phyloP scores from a whole-genome alignment of 2,888 invertebrate species.

The Slavum lentiscoides region DNA sequence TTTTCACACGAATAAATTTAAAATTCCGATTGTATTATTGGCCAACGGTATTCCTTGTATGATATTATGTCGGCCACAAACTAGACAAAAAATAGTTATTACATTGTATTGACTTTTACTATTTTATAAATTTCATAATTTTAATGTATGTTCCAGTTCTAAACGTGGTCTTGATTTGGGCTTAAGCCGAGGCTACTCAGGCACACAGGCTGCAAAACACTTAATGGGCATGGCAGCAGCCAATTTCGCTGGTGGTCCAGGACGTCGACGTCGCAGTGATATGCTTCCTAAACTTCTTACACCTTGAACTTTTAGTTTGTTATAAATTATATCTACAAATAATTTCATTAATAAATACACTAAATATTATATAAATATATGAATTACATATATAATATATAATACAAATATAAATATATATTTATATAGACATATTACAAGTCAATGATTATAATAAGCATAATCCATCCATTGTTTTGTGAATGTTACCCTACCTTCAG shows the following conservation, averaged over 20 bases:
- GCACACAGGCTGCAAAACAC: constrained; percentile 87
- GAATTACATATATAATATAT: constrained; percentile 27
- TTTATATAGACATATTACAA: constrained; percentile 35
- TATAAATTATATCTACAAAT: constrained; percentile 46
- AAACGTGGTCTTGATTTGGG: constrained; percentile 88
- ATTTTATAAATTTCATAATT: constrained; percentile 6
- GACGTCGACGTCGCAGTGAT: constrained; percentile 74
- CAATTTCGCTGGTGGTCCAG: constrained; percentile 85
- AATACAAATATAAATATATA: constrained; percentile 30
- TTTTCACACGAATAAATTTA: no score
- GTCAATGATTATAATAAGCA: constrained; percentile 42
- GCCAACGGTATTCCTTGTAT: no score
- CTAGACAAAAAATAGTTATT: no score
- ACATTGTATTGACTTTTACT: neutral
- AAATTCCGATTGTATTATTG: no score
- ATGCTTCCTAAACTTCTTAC: constrained; percentile 46
- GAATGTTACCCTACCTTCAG: constrained; percentile 33
- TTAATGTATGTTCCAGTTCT: constrained; percentile 65
- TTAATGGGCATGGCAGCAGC: constrained; percentile 88
- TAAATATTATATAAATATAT: constrained; percentile 48
- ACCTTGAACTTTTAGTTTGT: constrained; percentile 52
- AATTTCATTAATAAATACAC: constrained; percentile 34
- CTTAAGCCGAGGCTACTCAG: constrained; percentile 84
- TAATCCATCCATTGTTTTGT: constrained; percentile 50
- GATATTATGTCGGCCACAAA: no score